Percentiles rank a stretch among this genome's conserved stretches.
phyloP scores from a whole-genome alignment of 2,113 vertebrate genomes.

The Cheilinus undulatus region DNA sequence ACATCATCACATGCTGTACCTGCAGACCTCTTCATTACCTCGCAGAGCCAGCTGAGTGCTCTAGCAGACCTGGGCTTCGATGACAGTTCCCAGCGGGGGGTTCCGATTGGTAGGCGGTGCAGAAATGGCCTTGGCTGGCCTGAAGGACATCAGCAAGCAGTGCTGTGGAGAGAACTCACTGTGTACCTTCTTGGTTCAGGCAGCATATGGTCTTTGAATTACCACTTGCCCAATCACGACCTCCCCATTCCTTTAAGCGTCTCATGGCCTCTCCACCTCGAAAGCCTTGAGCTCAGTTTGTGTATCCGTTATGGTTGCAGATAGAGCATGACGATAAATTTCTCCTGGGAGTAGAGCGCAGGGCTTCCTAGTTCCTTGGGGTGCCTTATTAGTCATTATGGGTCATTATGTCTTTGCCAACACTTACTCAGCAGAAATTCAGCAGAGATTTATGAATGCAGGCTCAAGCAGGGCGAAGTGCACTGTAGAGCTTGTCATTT shows the following conservation, averaged over 20 bases:
- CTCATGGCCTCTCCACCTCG: constrained; percentile 62
- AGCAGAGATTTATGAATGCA: constrained; percentile 41
- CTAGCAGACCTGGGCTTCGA: constrained; percentile 75
- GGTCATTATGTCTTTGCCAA: constrained; percentile 56
- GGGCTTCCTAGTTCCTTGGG: constrained; percentile 49
- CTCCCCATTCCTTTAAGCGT: constrained; percentile 50
- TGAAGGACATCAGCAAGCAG: constrained; percentile 59
- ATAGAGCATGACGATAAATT: constrained; percentile 63
- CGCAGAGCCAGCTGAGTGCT: constrained; percentile 64
- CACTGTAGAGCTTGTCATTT: constrained; percentile 19
- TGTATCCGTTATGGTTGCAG: constrained; percentile 67
- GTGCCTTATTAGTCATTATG: constrained; percentile 64
- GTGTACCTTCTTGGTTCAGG: constrained; percentile 51
- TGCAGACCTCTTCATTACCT: constrained; percentile 64
- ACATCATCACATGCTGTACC: constrained; percentile 76
- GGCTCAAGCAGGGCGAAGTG: constrained; percentile 13
- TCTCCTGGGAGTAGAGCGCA: constrained; percentile 33
- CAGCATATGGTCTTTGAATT: constrained; percentile 78
- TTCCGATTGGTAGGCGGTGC: constrained; percentile 62
- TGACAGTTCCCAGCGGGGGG: constrained; percentile 71
- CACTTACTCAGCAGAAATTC: constrained; percentile 64
- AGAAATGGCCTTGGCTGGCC: constrained; percentile 68
- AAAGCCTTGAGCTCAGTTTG: constrained; percentile 61
- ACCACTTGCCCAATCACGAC: constrained; percentile 57
- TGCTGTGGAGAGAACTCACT: constrained; percentile 23